phyloP scores from a whole-genome alignment of 2,797 vertebrate species.

The Chiloscyllium punctatum region DNA sequence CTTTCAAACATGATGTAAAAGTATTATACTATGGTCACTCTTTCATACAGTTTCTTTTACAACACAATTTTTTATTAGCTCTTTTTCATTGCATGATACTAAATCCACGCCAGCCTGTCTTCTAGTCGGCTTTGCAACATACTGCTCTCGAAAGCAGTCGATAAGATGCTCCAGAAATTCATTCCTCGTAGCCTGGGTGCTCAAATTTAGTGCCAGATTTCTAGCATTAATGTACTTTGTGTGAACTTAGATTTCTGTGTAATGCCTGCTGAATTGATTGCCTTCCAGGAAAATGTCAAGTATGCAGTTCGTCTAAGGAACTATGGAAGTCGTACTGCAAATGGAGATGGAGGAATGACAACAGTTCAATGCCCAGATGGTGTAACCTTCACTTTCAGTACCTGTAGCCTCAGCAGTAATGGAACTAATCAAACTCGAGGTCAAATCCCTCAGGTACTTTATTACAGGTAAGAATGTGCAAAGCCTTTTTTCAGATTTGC shows the following conservation, averaged over 20 bases:
- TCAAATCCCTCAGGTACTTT: slow-evolving; percentile 95
- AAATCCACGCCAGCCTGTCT: too few species aligned
- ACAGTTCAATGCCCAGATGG: slow-evolving; percentile 94
- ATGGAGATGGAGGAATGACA: slow-evolving; percentile 97
- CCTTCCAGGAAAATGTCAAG: slow-evolving; percentile 83
- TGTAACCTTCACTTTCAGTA: slow-evolving; percentile 93
- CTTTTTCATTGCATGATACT: too few species aligned
- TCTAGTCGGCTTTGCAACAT: too few species aligned
- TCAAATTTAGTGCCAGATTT: neutral
- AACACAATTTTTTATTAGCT: too few species aligned
- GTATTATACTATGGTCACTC: too few species aligned
- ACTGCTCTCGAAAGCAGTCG: too few species aligned
- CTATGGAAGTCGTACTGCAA: slow-evolving; percentile 96
- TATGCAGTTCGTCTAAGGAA: slow-evolving; percentile 92
- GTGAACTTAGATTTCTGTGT: neutral
- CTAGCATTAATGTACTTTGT: slow-evolving; percentile 7
- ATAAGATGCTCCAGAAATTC: too few species aligned
- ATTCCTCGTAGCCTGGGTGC: too few species aligned
- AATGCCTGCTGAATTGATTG: neutral
- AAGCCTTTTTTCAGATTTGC: neutral
- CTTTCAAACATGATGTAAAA: too few species aligned
- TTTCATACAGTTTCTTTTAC: too few species aligned
- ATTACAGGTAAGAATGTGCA: slow-evolving; percentile 79
- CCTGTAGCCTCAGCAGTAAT: slow-evolving; percentile 95
- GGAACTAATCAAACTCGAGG: slow-evolving; percentile 97